Evolutionary conservation across 2,113 vertebrate genomes (phyloP), one percentile per base, ranked within the genome.

Genomic region (Polyodon spathula): DNA sequence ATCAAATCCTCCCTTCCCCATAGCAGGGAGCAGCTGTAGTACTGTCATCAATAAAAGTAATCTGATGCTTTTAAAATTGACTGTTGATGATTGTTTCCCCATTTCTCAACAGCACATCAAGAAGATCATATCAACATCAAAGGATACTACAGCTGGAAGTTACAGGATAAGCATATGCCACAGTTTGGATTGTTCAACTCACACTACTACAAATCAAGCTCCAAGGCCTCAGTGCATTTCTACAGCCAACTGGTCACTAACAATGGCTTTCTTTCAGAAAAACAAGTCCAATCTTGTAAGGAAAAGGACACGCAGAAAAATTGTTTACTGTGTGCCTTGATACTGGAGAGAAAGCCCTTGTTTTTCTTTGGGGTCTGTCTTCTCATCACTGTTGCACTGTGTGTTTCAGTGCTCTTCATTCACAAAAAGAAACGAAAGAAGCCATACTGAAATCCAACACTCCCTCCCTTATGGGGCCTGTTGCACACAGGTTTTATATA

Each of bases 141-240:
- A 71, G 95, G 94, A 44, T 97, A 97, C 71, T 99, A 92, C 0
- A 68, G 90, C 2, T 98, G 95, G 87, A 93, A 89, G 42, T 72
- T 97, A 72, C 89, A 66, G 82, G 95, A 87, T 76, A 86, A 82
- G 67, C 78, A 86, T 0, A 80, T 74, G 9, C 86, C 88, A 1
- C 80, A 84, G 67, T 93, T 89, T 62, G 93, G 94, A 60, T 90
- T 97, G 72, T 97, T 95, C 74, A 88, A 81, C 52, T 88, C 92
- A 0, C 16, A 66, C 5, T 72, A 82, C 16, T 78, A 80, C 60
- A 83, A 89, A 54, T 89, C 88, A 41, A 90, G 80, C 78, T 83
- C 89, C 56, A 98, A 97, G 64, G 81, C 82, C 12, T 97, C 95
- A 0, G 56, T 91, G 3, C 54, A 73, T 11, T 68, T 86, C 42